Conservation (phyloP, 2,888 invertebrate species). For the Folsomia candida region DNA sequence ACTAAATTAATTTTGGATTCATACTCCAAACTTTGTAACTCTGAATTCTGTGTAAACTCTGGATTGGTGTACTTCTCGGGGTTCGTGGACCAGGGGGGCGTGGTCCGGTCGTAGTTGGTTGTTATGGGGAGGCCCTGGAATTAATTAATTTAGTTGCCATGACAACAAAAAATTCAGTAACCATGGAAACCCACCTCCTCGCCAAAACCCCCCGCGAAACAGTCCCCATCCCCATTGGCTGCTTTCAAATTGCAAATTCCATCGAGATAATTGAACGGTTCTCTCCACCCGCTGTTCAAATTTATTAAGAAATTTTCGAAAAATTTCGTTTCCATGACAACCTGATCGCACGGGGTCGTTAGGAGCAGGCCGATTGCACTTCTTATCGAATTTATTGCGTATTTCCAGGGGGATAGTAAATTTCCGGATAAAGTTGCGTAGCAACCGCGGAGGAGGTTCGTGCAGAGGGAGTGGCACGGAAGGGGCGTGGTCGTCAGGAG, state of each 20-base stretch:
- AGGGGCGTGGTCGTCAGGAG: neutral
- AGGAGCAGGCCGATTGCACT: conserved; percentile 24
- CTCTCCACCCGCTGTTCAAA: conserved; percentile 38
- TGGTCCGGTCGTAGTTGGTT: neutral
- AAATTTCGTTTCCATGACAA: neutral
- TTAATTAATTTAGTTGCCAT: too few relatives aligned
- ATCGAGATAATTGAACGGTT: conserved; percentile 27
- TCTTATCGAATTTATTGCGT: conserved; percentile 28
- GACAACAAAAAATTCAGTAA: neutral
- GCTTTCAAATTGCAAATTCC: neutral
- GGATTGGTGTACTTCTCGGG: conserved; percentile 13
- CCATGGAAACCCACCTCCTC: neutral
- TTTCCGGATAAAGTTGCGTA: conserved; percentile 18
- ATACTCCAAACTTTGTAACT: conserved; percentile 14
- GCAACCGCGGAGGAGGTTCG: conserved; percentile 19
- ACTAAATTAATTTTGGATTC: neutral
- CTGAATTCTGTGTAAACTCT: conserved; percentile 9
- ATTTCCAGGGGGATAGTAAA: conserved; percentile 26
- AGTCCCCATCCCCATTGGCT: neutral
- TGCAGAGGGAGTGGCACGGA: conserved; percentile 20
- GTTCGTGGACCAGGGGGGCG: neutral
- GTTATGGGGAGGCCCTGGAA: neutral
- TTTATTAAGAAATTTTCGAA: conserved; percentile 21
- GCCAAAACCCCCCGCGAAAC: neutral
- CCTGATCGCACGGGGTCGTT: conserved; percentile 10